Evolutionary conservation across 1,140 invertebrate genomes (phyloP), one percentile per base, ranked within the genome.

Genomic region (Drosophila setifemur): DNA sequence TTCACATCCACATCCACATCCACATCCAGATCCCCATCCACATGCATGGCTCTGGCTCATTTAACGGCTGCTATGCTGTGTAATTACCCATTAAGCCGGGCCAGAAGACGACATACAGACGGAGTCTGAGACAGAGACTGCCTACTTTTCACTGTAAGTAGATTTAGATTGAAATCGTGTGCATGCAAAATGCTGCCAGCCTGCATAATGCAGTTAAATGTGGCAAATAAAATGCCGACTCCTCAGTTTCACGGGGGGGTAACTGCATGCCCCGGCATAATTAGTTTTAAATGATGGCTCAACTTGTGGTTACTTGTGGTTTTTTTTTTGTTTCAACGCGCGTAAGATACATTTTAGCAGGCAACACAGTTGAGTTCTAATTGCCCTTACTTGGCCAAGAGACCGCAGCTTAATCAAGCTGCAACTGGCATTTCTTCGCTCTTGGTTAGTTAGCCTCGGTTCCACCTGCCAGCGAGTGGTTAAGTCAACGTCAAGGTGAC

Each of bases 171-270:
- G 67, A 54, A 60, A 61, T 40, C 39, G 33, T 70, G 33, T 82
- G 68, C 63, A 63, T 64, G 77, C 68, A 73, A 82, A 79, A 79
- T 73, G 69, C 75, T 58, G 44, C 52, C 47, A 58, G 40, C 31
- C 16, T 29, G 31, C 52, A 73, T 78, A 73, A 79, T 78, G 73
- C 81, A 79, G 79, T 85, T 83, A 85, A 85, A 85, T 85, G 79
- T 78, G 77, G 58, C 72, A 85, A 85, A 79, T 83, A 85, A 83
- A 85, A 83, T 74, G 79, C 70, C 66, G 73, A 85, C 79, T 72
- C 64, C 72, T n/a, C n/a, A n/a, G 72, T 75, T 79, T 60, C 72
- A 60, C 61, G 9, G 23, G 5, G 6, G 31, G 11, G 7, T 19
- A 12, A 4, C 21, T 71, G 64, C 72, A 71, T 66, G 52, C 61